These are phyloP conservation scores for Eulithis testata DNA, from an alignment of 2,888 invertebrate genomes.

Conservation along the genomic window DNA sequence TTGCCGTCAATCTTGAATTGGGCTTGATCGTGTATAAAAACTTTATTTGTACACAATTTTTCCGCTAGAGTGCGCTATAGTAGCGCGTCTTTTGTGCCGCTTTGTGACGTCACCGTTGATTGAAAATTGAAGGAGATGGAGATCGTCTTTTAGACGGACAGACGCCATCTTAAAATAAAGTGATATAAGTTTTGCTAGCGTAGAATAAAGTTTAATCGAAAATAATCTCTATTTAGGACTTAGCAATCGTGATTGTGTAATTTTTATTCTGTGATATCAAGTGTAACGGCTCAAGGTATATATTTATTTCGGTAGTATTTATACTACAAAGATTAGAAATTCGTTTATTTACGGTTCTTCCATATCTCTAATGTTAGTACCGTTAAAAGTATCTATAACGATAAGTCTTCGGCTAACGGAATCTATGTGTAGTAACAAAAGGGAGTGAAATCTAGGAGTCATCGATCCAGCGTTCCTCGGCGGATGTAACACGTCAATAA, in stretches of 20 bases:
- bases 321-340: constrained; percentile 60
- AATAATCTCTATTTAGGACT: constrained; percentile 77
- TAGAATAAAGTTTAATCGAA: constrained; percentile 80
- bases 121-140: constrained; percentile 80
- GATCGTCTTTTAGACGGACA: constrained; percentile 72
- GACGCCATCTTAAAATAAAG: constrained; percentile 84
- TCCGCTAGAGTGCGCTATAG: constrained; percentile 65
- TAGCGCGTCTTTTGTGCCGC: constrained; percentile 58
- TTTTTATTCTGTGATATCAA: constrained; percentile 83
- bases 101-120: constrained; percentile 83
- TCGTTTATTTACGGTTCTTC: constrained; percentile 81
- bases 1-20: constrained; percentile 5
- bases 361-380: constrained; percentile 67
- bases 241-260: constrained; percentile 72
- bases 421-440: constrained; percentile 39
- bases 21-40: constrained; percentile 9
- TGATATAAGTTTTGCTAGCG: constrained; percentile 86
- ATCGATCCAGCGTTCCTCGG: constrained; percentile 75
- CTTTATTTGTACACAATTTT: constrained; percentile 38
- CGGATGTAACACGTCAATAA: constrained; percentile 85
- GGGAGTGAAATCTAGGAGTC: constrained; percentile 54
- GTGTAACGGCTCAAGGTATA: constrained; percentile 93
- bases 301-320: constrained; percentile 77
- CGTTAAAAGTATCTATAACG: constrained; percentile 64
- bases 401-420: constrained; percentile 45